Conservation (phyloP, 2,888 invertebrate genomes). For the Epiblema foenella region DNA sequence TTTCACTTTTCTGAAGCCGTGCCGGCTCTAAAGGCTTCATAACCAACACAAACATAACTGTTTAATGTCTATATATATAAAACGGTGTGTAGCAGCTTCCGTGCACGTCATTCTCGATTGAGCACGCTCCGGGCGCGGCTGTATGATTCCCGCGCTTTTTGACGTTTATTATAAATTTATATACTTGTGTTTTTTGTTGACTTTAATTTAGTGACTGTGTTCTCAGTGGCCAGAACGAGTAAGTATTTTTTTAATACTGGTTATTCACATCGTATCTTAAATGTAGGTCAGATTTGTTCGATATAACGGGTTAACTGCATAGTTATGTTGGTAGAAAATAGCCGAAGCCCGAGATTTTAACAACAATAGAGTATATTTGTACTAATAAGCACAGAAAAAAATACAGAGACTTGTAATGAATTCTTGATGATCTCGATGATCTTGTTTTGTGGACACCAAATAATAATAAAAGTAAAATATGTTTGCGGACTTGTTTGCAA, state of each 20-base stretch:
- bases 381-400: too few relatives aligned
- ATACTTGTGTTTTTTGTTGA: slow-evolving; percentile 47
- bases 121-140: slow-evolving; percentile 68
- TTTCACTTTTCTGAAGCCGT: slow-evolving; percentile 33
- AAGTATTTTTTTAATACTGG: slow-evolving; percentile 58
- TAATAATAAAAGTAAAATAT: slow-evolving; percentile 22
- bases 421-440: too few relatives aligned
- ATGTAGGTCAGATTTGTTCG: slow-evolving; percentile 67
- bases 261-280: slow-evolving; percentile 56
- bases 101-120: slow-evolving; percentile 78
- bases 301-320: slow-evolving; percentile 51
- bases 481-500: slow-evolving; percentile 33
- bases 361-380: slow-evolving; percentile 11
- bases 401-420: too few relatives aligned
- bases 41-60: slow-evolving; percentile 78
- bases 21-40: slow-evolving; percentile 61
- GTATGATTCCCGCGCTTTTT: slow-evolving; percentile 65
- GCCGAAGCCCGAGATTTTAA: slow-evolving; percentile 10
- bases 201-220: slow-evolving; percentile 59
- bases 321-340: slow-evolving; percentile 13
- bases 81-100: slow-evolving; percentile 71
- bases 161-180: slow-evolving; percentile 55
- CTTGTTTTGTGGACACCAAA: background rate
- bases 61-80: slow-evolving; percentile 77
- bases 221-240: slow-evolving; percentile 62